Evolutionary conservation across 2,113 vertebrate genomes (phyloP).

Genomic region (Cyprinodon tularosa): DNA sequence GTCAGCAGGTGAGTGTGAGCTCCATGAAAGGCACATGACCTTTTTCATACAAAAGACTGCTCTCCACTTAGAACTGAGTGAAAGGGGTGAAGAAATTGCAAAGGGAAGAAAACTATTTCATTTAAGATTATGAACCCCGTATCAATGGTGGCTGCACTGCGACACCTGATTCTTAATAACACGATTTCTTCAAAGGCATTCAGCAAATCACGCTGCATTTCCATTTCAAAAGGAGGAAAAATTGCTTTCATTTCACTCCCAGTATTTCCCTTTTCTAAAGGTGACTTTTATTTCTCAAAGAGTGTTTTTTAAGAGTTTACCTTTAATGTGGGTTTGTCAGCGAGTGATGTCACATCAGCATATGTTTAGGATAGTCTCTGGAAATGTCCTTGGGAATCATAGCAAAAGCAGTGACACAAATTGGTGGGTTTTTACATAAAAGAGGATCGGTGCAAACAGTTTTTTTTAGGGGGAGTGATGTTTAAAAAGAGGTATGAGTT

Average conservation of each 20-base stretch:
- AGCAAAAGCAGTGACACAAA: constrained; percentile 42
- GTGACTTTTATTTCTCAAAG: constrained; percentile 75
- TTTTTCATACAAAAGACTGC: constrained; percentile 65
- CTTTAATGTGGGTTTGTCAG: constrained; percentile 66
- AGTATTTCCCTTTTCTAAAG: constrained; percentile 54
- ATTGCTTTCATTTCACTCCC: constrained; percentile 79
- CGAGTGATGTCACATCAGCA: constrained; percentile 64
- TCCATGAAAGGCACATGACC: constrained; percentile 65
- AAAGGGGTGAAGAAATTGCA: constrained; percentile 67
- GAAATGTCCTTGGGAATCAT: constrained; percentile 66
- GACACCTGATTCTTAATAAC: constrained; percentile 80
- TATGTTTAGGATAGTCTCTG: constrained; percentile 56
- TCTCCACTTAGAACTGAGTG: constrained; percentile 63
- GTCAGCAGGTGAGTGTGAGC: constrained; percentile 59
- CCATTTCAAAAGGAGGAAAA: constrained; percentile 80
- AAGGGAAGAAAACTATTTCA: constrained; percentile 70
- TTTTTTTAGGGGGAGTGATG: neutral
- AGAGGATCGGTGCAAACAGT: constrained; percentile 26
- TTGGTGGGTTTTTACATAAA: constrained; percentile 42
- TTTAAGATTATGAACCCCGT: constrained; percentile 77
- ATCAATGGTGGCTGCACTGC: constrained; percentile 72
- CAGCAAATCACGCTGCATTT: constrained; percentile 77
- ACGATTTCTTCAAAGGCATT: constrained; percentile 79
- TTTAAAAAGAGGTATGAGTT: constrained; percentile 18
- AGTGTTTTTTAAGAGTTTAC: constrained; percentile 71